Percentiles rank a stretch among this genome's conserved stretches.
Conservation (phyloP, 2,797 vertebrate species). For the Sphaeramia orbicularis region DNA sequence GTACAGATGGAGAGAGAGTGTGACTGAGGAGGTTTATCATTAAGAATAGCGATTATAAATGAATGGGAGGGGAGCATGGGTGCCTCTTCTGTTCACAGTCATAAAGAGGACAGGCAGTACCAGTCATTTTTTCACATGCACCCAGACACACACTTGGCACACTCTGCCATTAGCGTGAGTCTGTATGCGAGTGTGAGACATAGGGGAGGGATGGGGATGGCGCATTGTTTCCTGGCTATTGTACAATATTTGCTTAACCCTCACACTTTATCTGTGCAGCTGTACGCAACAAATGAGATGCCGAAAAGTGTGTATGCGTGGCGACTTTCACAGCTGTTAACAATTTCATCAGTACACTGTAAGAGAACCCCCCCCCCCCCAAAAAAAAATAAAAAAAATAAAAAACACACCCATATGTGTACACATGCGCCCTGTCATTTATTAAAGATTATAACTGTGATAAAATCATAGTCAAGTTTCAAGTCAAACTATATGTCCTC, state of each 20-base stretch:
- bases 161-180: conserved; percentile 41
- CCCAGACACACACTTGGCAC: conserved; percentile 28
- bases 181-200: conserved; percentile 38
- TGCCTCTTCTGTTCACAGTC: conserved; percentile 76
- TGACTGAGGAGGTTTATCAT: conserved; percentile 73
- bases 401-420: conserved; percentile 10
- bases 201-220: conserved; percentile 45
- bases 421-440: conserved; percentile 40
- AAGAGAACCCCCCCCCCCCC: conserved; percentile 37
- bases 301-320: conserved; percentile 40
- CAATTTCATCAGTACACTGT: conserved; percentile 76
- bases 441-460: conserved; percentile 31
- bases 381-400: too few species aligned
- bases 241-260: conserved; percentile 86
- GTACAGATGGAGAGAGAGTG: conserved; percentile 50
- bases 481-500: conserved; percentile 12
- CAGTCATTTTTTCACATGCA: conserved; percentile 53
- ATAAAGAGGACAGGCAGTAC: conserved; percentile 78
- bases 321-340: conserved; percentile 82
- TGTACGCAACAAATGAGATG: conserved; percentile 79
- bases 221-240: conserved; percentile 81
- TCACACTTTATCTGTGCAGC: conserved; percentile 83
- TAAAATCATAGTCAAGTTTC: conserved; percentile 32
- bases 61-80: conserved; percentile 79
- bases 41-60: conserved; percentile 87